Evolutionary conservation across 2,888 invertebrate species (phyloP).

Genomic region (Sussaba pulchella): DNA sequence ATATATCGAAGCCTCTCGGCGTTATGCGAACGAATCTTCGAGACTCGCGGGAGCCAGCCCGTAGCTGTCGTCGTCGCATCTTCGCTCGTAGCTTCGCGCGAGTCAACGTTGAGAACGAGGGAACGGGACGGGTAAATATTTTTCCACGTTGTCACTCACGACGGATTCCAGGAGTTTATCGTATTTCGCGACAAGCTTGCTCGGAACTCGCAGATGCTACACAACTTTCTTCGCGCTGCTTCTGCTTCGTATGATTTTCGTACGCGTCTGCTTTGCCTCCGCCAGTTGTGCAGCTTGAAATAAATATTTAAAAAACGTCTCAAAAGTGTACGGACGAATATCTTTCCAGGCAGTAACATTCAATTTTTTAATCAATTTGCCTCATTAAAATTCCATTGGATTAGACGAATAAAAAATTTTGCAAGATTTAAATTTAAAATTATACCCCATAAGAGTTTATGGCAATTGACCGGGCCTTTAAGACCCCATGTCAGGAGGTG

Average conservation of each 20-base stretch:
- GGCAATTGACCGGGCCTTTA: too few relatives aligned
- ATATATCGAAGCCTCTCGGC: constrained; percentile 28
- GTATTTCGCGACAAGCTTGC: constrained; percentile 48
- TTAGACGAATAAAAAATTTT: too few relatives aligned
- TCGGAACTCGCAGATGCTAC: constrained; percentile 8
- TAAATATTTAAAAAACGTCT: neutral
- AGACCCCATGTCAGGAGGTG: too few relatives aligned
- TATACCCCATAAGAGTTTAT: too few relatives aligned
- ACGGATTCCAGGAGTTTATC: constrained; percentile 55
- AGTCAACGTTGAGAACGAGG: constrained; percentile 28
- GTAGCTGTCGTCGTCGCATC: constrained; percentile 28
- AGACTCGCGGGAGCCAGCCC: neutral
- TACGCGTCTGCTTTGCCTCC: neutral
- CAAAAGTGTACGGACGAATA: too few relatives aligned
- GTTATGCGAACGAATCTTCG: neutral
- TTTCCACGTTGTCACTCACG: constrained; percentile 53
- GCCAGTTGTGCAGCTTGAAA: neutral
- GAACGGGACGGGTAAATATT: constrained; percentile 57
- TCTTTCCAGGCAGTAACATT: too few relatives aligned
- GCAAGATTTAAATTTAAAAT: too few relatives aligned
- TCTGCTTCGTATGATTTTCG: neutral
- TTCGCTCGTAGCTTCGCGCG: constrained; percentile 18
- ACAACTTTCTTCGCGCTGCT: neutral
- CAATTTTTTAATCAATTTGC: too few relatives aligned
- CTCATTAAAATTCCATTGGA: too few relatives aligned